A percentile compares a stretch with the other conserved stretches of the same genome.
Conservation (phyloP, 2,113 vertebrate genomes). For the Phylloscopus trochilus region DNA sequence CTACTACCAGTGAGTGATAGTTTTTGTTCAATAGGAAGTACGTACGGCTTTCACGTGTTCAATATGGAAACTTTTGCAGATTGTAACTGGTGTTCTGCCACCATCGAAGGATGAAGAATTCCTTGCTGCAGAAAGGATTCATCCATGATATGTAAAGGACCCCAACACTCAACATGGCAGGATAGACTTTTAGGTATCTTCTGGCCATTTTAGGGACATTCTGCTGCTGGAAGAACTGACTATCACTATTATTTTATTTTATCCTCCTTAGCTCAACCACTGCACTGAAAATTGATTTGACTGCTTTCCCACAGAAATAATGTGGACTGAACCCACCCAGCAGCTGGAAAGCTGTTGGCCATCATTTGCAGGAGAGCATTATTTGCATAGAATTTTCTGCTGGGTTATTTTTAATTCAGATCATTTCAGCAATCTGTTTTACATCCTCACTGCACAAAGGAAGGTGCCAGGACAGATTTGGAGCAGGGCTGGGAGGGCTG, state of each 20-base stretch:
- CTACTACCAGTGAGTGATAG: background rate
- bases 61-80: background rate
- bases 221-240: background rate
- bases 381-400: background rate
- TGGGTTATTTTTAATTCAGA: background rate
- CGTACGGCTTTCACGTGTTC: background rate
- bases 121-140: slow-evolving; percentile 3
- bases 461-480: background rate
- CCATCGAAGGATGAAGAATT: background rate
- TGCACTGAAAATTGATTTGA: background rate
- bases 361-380: background rate
- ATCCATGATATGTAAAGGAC: background rate
- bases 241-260: background rate
- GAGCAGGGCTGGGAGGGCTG: background rate
- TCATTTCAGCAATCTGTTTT: background rate
- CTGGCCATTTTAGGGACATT: background rate
- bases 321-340: background rate
- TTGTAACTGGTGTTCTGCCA: background rate
- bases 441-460: background rate
- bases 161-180: background rate
- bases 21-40: background rate
- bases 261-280: background rate
- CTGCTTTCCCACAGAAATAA: background rate
- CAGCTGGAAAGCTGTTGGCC: background rate
- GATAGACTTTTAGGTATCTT: background rate